phyloP scores from a whole-genome alignment of 2,113 vertebrate genomes.

The Boulengeromyrus knoepffleri region DNA sequence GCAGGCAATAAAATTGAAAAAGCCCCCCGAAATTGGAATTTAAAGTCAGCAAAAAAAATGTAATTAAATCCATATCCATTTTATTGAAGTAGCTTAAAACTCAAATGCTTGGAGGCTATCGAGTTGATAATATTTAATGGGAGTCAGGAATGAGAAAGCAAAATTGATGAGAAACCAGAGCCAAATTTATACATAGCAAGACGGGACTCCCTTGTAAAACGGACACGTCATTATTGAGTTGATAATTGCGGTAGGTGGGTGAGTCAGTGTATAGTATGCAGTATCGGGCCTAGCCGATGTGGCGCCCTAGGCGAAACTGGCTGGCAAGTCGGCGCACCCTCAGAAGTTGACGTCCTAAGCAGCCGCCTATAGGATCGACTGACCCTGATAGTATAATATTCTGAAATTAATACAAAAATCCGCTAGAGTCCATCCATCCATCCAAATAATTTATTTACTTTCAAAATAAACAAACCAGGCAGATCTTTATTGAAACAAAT shows the following conservation, averaged over 20 bases:
- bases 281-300: background rate
- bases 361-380: background rate
- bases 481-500: background rate
- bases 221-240: background rate
- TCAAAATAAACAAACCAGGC: background rate
- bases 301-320: background rate
- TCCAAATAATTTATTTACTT: background rate
- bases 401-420: background rate
- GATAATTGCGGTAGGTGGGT: background rate
- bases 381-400: background rate
- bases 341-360: background rate
- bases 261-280: background rate
- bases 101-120: background rate
- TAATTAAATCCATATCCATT: background rate
- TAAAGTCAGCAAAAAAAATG: background rate
- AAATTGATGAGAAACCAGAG: background rate
- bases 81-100: background rate
- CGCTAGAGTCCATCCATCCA: background rate
- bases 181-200: background rate
- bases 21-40: background rate
- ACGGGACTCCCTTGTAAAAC: background rate
- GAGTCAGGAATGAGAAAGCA: background rate
- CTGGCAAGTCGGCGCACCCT: background rate
- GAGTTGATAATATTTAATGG: background rate
- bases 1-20: background rate